Evolutionary conservation across 2,113 vertebrate genomes (phyloP).

Genomic region (Rattus norvegicus): DNA sequence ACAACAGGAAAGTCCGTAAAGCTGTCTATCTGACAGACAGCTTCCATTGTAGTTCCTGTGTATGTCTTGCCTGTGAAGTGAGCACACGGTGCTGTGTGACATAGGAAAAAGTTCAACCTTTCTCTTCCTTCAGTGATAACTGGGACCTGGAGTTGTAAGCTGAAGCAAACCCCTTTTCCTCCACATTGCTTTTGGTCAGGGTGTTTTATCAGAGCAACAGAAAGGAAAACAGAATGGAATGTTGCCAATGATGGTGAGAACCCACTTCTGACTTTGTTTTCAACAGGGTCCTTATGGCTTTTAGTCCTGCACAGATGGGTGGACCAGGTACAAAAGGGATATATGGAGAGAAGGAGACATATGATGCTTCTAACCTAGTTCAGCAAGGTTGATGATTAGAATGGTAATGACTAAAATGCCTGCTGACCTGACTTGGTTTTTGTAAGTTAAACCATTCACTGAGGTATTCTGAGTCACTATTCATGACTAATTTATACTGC

Average conservation of each 20-base stretch:
- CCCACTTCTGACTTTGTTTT: neutral
- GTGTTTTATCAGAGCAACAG: neutral
- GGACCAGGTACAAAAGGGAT: neutral
- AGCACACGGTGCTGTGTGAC: neutral
- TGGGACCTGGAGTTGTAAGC: neutral
- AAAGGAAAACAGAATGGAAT: neutral
- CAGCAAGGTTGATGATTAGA: neutral
- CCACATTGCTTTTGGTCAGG: neutral
- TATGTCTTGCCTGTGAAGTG: neutral
- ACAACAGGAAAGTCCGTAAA: neutral
- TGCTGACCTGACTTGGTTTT: neutral
- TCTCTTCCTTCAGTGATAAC: neutral
- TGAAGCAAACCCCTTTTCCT: neutral
- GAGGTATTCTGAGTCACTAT: neutral
- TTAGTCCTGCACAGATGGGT: neutral
- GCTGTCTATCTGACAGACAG: neutral
- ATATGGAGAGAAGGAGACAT: neutral
- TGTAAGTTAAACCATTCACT: neutral
- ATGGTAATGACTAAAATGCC: neutral
- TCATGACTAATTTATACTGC: neutral
- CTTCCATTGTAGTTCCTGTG: neutral
- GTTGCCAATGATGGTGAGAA: neutral
- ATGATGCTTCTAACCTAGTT: neutral
- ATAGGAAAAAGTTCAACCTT: neutral
- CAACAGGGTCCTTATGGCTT: neutral